Conservation (phyloP, 2,888 invertebrate species). For the Calephelis perditalis region DNA sequence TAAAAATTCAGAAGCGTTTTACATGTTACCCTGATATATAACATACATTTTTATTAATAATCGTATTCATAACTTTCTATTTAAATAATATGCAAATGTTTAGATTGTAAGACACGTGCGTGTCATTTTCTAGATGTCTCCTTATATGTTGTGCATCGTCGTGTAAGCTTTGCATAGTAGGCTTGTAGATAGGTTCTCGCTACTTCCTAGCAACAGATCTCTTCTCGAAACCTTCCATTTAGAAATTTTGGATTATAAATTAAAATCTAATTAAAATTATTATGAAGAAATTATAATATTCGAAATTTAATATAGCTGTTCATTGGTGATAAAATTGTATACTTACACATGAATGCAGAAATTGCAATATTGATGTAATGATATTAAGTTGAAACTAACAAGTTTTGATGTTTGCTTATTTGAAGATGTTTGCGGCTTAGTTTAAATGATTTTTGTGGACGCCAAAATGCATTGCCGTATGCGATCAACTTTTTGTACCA, state of each 20-base stretch:
- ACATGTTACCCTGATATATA: constrained; percentile 55
- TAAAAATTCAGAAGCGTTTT: constrained; percentile 52
- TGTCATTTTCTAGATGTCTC: constrained; percentile 69
- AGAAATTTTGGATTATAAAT: constrained; percentile 55
- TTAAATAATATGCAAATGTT: constrained; percentile 51
- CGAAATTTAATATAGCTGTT: constrained; percentile 44
- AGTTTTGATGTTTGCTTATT: constrained; percentile 52
- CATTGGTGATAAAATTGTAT: constrained; percentile 33
- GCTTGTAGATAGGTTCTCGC: constrained; percentile 71
- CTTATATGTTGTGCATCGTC: constrained; percentile 68
- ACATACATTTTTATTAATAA: constrained; percentile 68
- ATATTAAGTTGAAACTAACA: constrained; percentile 36
- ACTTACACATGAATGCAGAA: constrained; percentile 28
- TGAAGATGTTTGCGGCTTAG: constrained; percentile 58
- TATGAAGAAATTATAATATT: constrained; percentile 40
- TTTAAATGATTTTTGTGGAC: constrained; percentile 45
- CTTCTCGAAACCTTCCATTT: constrained; percentile 72
- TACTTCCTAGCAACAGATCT: constrained; percentile 71
- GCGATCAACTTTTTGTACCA: constrained; percentile 76
- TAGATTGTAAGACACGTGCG: constrained; percentile 60
- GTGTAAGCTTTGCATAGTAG: constrained; percentile 68
- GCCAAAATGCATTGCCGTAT: constrained; percentile 56
- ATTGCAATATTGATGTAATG: constrained; percentile 24
- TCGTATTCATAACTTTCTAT: constrained; percentile 70
- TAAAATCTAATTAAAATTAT: constrained; percentile 54